These are phyloP conservation scores for Alcedo quadribrachys DNA, from an alignment of 2,797 vertebrate genomes.

Conservation along the genomic window DNA sequence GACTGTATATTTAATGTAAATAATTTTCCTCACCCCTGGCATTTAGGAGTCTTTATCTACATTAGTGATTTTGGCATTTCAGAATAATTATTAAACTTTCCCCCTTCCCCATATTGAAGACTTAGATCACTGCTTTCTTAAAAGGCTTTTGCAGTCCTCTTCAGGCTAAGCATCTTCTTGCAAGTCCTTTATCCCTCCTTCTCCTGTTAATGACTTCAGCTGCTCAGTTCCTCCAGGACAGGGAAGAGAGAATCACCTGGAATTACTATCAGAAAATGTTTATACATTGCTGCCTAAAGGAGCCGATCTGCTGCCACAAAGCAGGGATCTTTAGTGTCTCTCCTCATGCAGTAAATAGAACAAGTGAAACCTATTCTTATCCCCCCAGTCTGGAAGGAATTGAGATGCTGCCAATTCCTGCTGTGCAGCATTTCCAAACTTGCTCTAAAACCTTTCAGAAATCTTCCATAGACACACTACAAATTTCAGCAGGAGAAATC, in stretches of 20 bases:
- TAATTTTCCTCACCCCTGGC: not conserved
- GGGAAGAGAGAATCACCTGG: not conserved
- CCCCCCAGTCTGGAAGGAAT: not conserved
- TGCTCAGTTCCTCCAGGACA: not conserved
- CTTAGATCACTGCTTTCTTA: not conserved
- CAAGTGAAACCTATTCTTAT: not conserved
- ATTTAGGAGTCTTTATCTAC: not conserved
- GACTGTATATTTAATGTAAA: not conserved
- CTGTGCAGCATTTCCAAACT: not conserved
- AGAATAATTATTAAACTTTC: not conserved
- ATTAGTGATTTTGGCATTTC: not conserved
- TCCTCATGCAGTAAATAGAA: not conserved
- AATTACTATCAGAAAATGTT: not conserved
- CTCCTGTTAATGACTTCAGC: not conserved
- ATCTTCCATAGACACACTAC: not conserved
- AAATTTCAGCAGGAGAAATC: not conserved
- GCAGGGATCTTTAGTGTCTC: not conserved
- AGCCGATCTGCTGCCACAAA: not conserved
- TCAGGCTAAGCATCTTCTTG: not conserved
- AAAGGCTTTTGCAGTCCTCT: not conserved
- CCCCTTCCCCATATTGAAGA: not conserved
- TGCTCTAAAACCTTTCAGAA: not conserved
- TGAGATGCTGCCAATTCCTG: not conserved
- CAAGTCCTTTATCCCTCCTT: not conserved
- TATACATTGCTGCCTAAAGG: not conserved